Base-by-base conservation (phyloP, 35 echinoderm and acorn worm species). In the Diadema setosum region DNA sequence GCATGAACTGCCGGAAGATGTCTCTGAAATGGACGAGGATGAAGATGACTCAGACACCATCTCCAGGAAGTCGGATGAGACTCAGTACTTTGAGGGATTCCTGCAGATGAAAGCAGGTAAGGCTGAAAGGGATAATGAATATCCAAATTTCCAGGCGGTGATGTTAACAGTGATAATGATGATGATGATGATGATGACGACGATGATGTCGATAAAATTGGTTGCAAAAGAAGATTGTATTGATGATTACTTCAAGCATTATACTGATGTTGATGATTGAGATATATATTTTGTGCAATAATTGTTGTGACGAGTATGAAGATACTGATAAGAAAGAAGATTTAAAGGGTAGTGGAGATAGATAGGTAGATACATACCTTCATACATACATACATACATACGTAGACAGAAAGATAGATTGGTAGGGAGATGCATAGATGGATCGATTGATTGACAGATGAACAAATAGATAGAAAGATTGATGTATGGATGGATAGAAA, bases 41-140 rank as follows among this genome's bases (percentile, higher is more conserved):
- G 86, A 81, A 21, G 94, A 97, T 59, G 94, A 97, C 48, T n/a
- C n/a, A n/a, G 94, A 97, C n/a, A 81, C 46, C 45, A 30, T 89
- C 5, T 97, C 94, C 5, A 84, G 91, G 46, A 93, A 97, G 42
- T 90, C 95, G 64, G 95, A 97, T 41, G 95, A 97, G 20, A 84
- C 82, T 15, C 90, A 93, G 70, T 90, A 90, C 61, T 93, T 83
- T 85, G 94, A 97, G 44, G 90, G 90, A 41, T 96, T 89, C 90
- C 90, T 96, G 3, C 81, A 88, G 8, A 96, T 96, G 94, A 92
- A 96, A 48, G 83, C 85, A 80, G 94, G 94, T 96, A 85, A 60
- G 88, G 34, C 48, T 46, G 0, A 37, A 3, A 25, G n/a, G 12
- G 25, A 42, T 81, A 24, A 21, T 42, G 35, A 29, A n/a, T 15